Evolutionary conservation across 2,797 vertebrate species (phyloP).

Genomic region (Garrulus glandarius): DNA sequence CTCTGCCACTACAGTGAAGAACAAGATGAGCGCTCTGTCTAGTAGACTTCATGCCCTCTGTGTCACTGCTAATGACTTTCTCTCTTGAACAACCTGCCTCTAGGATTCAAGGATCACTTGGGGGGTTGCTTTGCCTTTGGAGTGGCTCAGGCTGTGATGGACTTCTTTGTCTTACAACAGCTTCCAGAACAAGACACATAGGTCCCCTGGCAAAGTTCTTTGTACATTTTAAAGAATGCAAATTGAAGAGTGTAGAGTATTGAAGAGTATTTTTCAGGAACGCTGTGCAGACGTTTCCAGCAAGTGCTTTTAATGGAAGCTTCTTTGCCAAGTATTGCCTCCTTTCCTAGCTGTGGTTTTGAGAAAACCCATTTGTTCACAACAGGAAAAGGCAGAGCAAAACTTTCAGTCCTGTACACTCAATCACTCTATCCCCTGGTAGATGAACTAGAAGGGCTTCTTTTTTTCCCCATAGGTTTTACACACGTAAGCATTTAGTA

Average conservation of each 20-base stretch:
- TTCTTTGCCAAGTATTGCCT: conserved; percentile 20
- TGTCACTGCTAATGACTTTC: not conserved
- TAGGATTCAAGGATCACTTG: not conserved
- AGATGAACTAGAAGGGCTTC: not conserved
- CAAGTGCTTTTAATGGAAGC: conserved; percentile 35
- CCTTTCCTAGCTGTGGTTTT: conserved; percentile 7
- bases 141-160: not conserved
- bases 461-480: not conserved
- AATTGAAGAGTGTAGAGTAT: not conserved
- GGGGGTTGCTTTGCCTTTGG: not conserved
- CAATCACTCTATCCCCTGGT: not conserved
- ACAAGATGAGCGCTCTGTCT: not conserved
- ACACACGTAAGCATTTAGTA: not conserved
- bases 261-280: conserved; percentile 4
- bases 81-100: not conserved
- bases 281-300: conserved; percentile 12
- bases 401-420: not conserved
- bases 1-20: not conserved
- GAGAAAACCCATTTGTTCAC: not conserved
- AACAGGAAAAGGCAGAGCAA: not conserved
- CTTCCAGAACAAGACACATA: not conserved
- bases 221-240: not conserved
- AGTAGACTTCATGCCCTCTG: not conserved
- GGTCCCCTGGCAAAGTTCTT: not conserved
- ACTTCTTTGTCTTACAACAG: not conserved